Conservation (phyloP, 2,797 vertebrate species). For the Muraenolepis orangiensis region DNA sequence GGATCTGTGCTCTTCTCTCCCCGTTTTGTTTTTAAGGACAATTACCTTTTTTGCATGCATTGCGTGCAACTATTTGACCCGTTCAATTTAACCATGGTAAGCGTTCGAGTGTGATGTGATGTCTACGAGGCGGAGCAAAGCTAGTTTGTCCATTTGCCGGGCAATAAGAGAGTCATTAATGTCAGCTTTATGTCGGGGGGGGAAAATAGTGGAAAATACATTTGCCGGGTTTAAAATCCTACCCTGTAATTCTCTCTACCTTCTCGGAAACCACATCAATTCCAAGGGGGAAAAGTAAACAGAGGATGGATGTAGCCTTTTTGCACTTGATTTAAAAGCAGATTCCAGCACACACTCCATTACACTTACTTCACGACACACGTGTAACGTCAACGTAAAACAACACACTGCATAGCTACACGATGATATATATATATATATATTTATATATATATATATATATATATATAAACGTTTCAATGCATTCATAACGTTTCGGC, state of each 20-base stretch:
- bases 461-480: background rate
- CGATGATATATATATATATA: background rate
- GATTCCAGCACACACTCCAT: conserved; percentile 28
- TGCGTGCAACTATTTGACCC: background rate
- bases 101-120: conserved; percentile 29
- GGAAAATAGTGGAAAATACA: conserved; percentile 42
- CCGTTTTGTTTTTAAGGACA: background rate
- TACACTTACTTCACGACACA: background rate
- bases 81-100: conserved; percentile 20
- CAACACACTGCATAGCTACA: background rate
- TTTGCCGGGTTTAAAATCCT: conserved; percentile 53
- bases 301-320: conserved; percentile 38
- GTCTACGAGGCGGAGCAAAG: conserved; percentile 38
- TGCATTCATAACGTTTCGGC: conserved; percentile 9
- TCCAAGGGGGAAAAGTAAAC: conserved; percentile 45
- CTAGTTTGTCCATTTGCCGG: conserved; percentile 36
- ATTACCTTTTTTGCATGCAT: background rate
- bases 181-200: conserved; percentile 44
- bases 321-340: conserved; percentile 44
- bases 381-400: conserved; percentile 5
- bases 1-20: background rate
- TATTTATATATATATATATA: too few relatives aligned
- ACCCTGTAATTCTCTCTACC: conserved; percentile 57
- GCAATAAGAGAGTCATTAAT: conserved; percentile 20
- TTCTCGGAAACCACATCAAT: conserved; percentile 59